A percentile compares a stretch with the other conserved stretches of the same genome.
Evolutionary conservation across 1,140 invertebrate genomes (phyloP).

Genomic region (Lamellibrachia luymesi): DNA sequence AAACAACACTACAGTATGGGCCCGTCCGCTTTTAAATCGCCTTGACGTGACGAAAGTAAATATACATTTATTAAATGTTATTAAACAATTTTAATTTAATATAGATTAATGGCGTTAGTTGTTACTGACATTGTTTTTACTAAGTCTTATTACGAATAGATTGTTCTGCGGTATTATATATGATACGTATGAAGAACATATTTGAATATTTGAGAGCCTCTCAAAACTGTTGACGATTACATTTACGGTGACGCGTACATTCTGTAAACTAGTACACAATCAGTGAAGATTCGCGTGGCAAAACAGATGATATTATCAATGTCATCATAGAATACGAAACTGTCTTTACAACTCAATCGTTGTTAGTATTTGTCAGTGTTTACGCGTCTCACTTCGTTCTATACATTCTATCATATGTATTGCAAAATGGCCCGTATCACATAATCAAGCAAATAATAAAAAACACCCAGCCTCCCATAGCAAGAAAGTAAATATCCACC

Average conservation of each 20-base stretch:
- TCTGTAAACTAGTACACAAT: neutral
- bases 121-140: neutral
- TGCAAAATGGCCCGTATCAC: neutral
- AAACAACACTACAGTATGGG: neutral
- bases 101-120: neutral
- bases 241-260: neutral
- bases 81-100: neutral
- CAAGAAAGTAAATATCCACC: neutral
- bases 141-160: neutral
- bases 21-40: neutral
- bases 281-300: neutral
- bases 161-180: neutral
- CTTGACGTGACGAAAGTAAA: neutral
- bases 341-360: neutral
- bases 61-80: neutral
- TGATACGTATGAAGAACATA: too few species aligned
- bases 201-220: neutral
- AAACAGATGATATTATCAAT: neutral
- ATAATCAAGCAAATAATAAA: neutral
- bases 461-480: neutral
- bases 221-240: neutral
- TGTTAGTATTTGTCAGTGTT: neutral
- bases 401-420: neutral
- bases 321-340: neutral
- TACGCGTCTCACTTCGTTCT: neutral